These are phyloP conservation scores for Thunnus albacares DNA, from an alignment of 2,797 vertebrate genomes.

Conservation along the genomic window DNA sequence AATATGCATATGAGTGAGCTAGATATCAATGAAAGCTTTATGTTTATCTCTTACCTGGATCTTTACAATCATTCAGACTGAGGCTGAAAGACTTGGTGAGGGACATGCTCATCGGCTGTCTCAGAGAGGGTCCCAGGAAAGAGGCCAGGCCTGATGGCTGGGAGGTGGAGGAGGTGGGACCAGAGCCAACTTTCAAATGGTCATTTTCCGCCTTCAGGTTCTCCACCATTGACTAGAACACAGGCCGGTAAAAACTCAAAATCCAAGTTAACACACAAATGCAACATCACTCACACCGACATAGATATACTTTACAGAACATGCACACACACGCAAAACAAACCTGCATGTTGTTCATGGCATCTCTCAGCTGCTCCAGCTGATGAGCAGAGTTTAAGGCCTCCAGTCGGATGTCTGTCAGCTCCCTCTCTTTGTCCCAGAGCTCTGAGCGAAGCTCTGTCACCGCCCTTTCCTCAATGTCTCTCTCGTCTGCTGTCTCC, in stretches of 20 bases:
- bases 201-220: constrained; percentile 95
- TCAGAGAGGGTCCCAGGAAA: constrained; percentile 88
- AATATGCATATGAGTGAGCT: not conserved
- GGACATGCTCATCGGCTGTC: constrained; percentile 90
- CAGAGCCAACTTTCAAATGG: constrained; percentile 90
- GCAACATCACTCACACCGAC: not conserved
- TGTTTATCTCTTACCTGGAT: constrained; percentile 84
- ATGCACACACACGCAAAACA: constrained; percentile 30
- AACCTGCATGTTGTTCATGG: constrained; percentile 99
- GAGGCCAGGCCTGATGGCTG: constrained; percentile 83
- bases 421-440: constrained; percentile 96
- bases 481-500: constrained; percentile 86
- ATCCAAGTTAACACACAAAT: not conserved
- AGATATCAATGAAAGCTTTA: not conserved
- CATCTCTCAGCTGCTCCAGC: constrained; percentile 94
- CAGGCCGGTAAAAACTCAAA: not conserved
- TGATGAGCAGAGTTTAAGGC: constrained; percentile 97
- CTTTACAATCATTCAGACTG: constrained; percentile 87
- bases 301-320: not conserved
- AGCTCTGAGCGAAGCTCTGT: constrained; percentile 94
- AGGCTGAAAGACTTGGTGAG: constrained; percentile 94
- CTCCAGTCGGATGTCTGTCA: constrained; percentile 96
- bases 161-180: constrained; percentile 82
- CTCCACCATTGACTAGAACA: constrained; percentile 92
- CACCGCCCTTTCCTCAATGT: constrained; percentile 91